Evolutionary conservation across 1,140 invertebrate species (phyloP), one percentile per base, ranked within the genome.

Genomic region (Halotydeus destructor): DNA sequence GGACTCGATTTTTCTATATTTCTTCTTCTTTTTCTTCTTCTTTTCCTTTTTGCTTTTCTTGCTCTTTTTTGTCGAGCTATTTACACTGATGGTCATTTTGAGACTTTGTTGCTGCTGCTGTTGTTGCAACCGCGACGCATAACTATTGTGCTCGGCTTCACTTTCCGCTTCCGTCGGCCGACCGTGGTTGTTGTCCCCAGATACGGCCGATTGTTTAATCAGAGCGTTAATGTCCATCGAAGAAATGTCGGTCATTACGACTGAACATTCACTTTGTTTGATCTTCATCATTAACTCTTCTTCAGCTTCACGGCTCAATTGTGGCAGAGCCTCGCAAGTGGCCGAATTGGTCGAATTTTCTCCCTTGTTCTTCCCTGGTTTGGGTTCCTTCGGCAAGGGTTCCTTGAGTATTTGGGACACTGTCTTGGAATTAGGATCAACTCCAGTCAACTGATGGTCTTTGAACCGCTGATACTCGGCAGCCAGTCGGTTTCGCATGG

Each of bases 231-330:
- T 30, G 28, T 30, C n/a, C n/a, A n/a, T 30, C 28, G 28, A 9
- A 14, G 28, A 30, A 9, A 39, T 39, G 19, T 39, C 38, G 9
- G 30, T 27, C 21, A 39, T 18, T 16, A 11, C 21, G 2, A 39
- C 38, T 39, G 27, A 18, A 27, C 38, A 39, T 28, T 39, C 38
- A 3, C 25, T 28, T 22, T 21, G 19, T 27, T 28, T 39, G 23
- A 39, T 39, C 16, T 39, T 25, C 30, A 28, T 27, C 14, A 39
- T 39, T 16, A 39, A 16, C 16, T 39, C 33, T 32, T 41, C 18
- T 31, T 41, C 25, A 12, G 21, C 21, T 41, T 41, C 27, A 6
- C 18, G 9, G 3, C 21, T 22, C 9, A 41, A 24, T 14, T 9
- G 3, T 18, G 37, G 37, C 5, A 38, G 22, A 37, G 5, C 6